Conservation (phyloP, 2,888 invertebrate genomes). For the Euspilapteryx auroguttella region DNA sequence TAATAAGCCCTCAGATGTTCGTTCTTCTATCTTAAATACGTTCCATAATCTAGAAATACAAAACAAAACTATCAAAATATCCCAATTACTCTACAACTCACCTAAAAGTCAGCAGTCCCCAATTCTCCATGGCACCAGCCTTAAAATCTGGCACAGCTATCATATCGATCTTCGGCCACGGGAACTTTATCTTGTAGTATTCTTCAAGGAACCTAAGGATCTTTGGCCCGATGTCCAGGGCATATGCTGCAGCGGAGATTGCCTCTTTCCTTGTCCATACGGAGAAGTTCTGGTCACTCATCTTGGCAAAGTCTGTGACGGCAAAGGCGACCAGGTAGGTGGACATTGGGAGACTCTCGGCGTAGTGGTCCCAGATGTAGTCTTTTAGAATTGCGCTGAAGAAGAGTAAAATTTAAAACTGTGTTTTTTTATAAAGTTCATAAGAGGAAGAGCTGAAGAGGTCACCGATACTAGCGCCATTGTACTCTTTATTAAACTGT, state of each 20-base stretch:
- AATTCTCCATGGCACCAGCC: slow-evolving; percentile 90
- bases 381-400: slow-evolving; percentile 56
- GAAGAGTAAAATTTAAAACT: too few species aligned
- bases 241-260: slow-evolving; percentile 72
- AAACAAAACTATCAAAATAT: too few species aligned
- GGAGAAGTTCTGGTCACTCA: slow-evolving; percentile 60
- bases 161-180: slow-evolving; percentile 86
- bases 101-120: slow-evolving; percentile 80
- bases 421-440: too few species aligned
- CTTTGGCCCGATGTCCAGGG: slow-evolving; percentile 74
- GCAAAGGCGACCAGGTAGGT: slow-evolving; percentile 86
- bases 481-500: too few species aligned
- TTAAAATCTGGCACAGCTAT: slow-evolving; percentile 90
- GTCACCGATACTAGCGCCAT: too few species aligned
- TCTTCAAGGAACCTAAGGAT: slow-evolving; percentile 71
- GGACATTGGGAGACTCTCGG: slow-evolving; percentile 83
- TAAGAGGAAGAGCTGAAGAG: too few species aligned
- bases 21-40: too few species aligned
- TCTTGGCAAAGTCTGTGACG: slow-evolving; percentile 73
- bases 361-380: slow-evolving; percentile 78
- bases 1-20: too few species aligned
- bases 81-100: too few species aligned
- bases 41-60: too few species aligned
- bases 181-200: slow-evolving; percentile 76
- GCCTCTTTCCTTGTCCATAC: slow-evolving; percentile 75